Conservation (phyloP, 1,140 invertebrate genomes). For the Sarcophaga bullata region DNA sequence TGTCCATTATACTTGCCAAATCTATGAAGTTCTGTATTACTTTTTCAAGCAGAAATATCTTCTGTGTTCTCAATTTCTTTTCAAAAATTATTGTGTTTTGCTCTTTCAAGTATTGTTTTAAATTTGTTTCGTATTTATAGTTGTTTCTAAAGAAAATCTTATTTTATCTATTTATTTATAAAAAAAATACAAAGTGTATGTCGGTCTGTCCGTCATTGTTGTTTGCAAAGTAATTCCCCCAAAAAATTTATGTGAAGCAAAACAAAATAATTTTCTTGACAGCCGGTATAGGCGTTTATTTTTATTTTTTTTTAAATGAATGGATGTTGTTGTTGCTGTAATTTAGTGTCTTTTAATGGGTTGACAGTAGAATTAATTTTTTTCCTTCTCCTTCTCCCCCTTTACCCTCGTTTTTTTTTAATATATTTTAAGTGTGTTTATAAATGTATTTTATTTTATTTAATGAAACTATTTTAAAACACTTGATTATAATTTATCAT, state of each 20-base stretch:
- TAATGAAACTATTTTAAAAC: too few relatives aligned
- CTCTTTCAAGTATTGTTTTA: slow-evolving; percentile 4
- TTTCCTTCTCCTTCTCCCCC: too few relatives aligned
- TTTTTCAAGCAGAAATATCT: too few relatives aligned
- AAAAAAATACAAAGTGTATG: not conserved
- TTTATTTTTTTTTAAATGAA: not conserved
- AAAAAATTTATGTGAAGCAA: not conserved
- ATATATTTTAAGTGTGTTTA: too few relatives aligned
- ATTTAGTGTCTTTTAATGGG: not conserved
- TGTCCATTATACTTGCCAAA: not conserved
- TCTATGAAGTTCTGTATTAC: not conserved
- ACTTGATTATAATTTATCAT: too few relatives aligned
- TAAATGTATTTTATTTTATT: too few relatives aligned
- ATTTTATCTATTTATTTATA: too few relatives aligned
- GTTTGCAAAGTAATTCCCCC: not conserved
- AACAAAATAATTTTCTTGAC: not conserved
- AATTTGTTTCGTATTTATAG: slow-evolving; percentile 21
- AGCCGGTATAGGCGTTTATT: not conserved
- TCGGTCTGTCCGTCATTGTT: not conserved
- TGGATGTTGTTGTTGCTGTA: not conserved
- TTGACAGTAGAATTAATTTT: slow-evolving; percentile 17
- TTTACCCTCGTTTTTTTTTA: too few relatives aligned
- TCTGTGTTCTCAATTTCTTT: too few relatives aligned
- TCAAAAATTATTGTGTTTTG: not conserved
- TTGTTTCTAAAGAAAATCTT: not conserved